Evolutionary conservation across 2,797 vertebrate genomes (phyloP).

Genomic region (Muscicapa comitata): DNA sequence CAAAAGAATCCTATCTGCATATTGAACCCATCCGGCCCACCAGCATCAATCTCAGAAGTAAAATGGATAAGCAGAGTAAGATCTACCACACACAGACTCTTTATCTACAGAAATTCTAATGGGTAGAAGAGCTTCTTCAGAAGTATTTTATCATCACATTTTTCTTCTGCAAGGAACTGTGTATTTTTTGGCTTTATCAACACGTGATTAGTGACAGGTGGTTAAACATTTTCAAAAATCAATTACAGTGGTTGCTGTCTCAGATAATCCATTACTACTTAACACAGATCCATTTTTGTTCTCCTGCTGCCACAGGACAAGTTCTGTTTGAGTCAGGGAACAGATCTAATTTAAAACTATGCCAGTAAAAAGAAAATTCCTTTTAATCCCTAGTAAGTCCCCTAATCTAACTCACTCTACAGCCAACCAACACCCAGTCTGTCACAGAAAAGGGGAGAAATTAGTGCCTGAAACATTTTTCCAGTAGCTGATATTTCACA

Average conservation of each 20-base stretch:
- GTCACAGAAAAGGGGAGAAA: neutral
- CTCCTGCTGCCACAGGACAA: neutral
- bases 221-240: neutral
- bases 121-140: neutral
- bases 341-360: neutral
- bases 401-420: neutral
- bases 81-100: neutral
- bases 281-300: neutral
- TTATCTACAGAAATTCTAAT: neutral
- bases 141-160: neutral
- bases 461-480: neutral
- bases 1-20: neutral
- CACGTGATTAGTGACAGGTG: neutral
- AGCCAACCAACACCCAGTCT: neutral
- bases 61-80: neutral
- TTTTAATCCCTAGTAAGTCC: neutral
- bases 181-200: neutral
- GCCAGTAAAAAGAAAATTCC: neutral
- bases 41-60: neutral
- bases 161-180: neutral
- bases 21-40: neutral
- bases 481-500: neutral
- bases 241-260: neutral
- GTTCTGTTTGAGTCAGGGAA: neutral
- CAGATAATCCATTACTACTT: neutral